These are phyloP conservation scores for Periophthalmodon schlosseri DNA, from an alignment of 2,113 vertebrate genomes.

Conservation along the genomic window DNA sequence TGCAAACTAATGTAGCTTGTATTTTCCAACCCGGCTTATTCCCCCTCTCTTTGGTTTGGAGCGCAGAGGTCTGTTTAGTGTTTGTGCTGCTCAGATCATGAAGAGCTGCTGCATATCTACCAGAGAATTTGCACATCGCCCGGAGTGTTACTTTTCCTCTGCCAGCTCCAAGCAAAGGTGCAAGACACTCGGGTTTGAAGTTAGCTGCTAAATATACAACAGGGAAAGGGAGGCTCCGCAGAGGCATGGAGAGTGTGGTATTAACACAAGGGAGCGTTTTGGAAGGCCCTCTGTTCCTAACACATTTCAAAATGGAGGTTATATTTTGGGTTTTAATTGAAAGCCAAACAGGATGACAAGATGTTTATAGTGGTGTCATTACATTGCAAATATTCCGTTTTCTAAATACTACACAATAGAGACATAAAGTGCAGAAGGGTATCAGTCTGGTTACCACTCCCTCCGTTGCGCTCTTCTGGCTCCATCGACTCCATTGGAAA, in stretches of 20 bases:
- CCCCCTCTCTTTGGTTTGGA: conserved; percentile 5
- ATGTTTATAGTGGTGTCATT: not conserved
- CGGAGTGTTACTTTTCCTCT: conserved; percentile 41
- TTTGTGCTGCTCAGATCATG: conserved; percentile 1
- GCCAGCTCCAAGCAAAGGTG: conserved; percentile 36
- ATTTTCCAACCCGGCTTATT: conserved; percentile 1
- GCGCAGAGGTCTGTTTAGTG: not conserved
- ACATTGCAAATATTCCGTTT: too few relatives aligned
- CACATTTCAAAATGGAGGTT: conserved; percentile 14
- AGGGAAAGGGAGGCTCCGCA: conserved; percentile 25
- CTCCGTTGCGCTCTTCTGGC: too few relatives aligned
- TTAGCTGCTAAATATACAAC: conserved; percentile 47
- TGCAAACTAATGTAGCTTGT: not conserved
- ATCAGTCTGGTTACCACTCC: too few relatives aligned
- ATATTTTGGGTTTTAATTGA: not conserved
- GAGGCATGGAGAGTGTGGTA: conserved; percentile 1
- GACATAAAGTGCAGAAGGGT: too few relatives aligned
- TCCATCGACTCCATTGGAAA: too few relatives aligned
- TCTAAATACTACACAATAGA: too few relatives aligned
- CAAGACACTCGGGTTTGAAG: conserved; percentile 49
- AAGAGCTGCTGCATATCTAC: not conserved
- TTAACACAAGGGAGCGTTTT: conserved; percentile 1
- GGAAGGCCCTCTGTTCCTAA: not conserved
- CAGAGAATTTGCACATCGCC: conserved; percentile 42
- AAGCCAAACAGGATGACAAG: not conserved